These are phyloP conservation scores for Coboldia fuscipes DNA, from an alignment of 1,140 invertebrate genomes.

Conservation along the genomic window DNA sequence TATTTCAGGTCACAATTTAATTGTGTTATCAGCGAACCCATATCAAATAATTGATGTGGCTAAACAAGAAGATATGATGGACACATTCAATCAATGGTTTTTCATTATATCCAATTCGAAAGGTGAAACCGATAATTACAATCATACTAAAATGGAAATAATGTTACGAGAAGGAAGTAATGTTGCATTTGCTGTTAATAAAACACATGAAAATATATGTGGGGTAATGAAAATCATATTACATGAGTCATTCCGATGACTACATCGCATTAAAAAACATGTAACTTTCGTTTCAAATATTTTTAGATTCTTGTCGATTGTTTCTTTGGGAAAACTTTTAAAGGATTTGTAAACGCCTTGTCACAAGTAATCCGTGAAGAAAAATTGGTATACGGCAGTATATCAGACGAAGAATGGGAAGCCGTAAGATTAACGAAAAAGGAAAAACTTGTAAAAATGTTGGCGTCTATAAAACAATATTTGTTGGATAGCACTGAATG, in stretches of 20 bases:
- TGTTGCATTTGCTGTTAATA: slow-evolving; percentile 57
- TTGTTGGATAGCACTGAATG: slow-evolving; percentile 17
- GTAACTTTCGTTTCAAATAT: slow-evolving; percentile 3
- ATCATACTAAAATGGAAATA: slow-evolving; percentile 24
- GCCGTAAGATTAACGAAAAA: slow-evolving; percentile 42
- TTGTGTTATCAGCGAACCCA: slow-evolving; percentile 24
- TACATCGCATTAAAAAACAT: too few relatives aligned
- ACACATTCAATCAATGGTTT: slow-evolving; percentile 53
- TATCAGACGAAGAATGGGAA: slow-evolving; percentile 65
- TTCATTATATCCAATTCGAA: slow-evolving; percentile 45
- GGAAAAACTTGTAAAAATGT: slow-evolving; percentile 33
- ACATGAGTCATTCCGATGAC: too few relatives aligned
- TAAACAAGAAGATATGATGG: slow-evolving; percentile 36
- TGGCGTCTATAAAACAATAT: slow-evolving; percentile 31
- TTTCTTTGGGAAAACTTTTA: slow-evolving; percentile 36
- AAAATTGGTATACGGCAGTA: slow-evolving; percentile 39
- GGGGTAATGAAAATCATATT: not conserved
- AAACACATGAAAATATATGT: slow-evolving; percentile 21
- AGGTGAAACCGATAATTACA: slow-evolving; percentile 21
- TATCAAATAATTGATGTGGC: slow-evolving; percentile 41
- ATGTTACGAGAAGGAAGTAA: slow-evolving; percentile 56
- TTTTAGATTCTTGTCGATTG: slow-evolving; percentile 33
- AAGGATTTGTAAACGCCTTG: slow-evolving; percentile 34
- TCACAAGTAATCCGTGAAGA: slow-evolving; percentile 41
- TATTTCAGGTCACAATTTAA: slow-evolving; percentile 26